Evolutionary conservation across 2,888 invertebrate genomes (phyloP).

Genomic region (Zygothrica quintamaculata): DNA sequence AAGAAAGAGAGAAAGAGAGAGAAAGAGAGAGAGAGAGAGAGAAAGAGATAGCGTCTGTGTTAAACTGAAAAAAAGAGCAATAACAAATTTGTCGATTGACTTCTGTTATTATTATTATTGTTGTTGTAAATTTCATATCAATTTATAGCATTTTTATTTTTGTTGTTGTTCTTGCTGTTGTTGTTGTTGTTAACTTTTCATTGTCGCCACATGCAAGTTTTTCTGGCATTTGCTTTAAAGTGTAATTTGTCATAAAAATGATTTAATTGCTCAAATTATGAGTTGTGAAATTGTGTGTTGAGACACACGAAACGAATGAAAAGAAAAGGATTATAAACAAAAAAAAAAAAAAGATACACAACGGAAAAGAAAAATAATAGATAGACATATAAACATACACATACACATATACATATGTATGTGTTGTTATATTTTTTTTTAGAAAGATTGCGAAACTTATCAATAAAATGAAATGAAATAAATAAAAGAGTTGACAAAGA

Average conservation of each 20-base stretch:
- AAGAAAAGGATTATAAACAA: slow-evolving; percentile 7
- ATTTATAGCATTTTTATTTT: slow-evolving; percentile 58
- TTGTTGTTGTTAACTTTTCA: slow-evolving; percentile 41
- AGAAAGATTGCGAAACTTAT: slow-evolving; percentile 23
- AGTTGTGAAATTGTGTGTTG: slow-evolving; percentile 30
- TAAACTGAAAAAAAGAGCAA: no score
- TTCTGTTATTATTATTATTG: slow-evolving; percentile 44
- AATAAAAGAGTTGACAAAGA: slow-evolving; percentile 12
- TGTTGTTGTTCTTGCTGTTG: slow-evolving; percentile 46
- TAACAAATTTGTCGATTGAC: slow-evolving; percentile 36
- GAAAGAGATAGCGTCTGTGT: slow-evolving; percentile 19
- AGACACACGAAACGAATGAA: slow-evolving; percentile 20
- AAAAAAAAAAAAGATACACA: slow-evolving; percentile 1
- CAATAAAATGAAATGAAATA: slow-evolving; percentile 16
- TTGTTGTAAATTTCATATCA: slow-evolving; percentile 55
- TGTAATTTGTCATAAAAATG: slow-evolving; percentile 51
- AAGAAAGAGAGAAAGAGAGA: not conserved
- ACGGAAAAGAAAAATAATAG: slow-evolving; percentile 7
- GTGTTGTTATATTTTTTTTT: not conserved
- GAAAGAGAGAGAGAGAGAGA: not conserved
- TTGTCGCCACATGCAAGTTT: slow-evolving; percentile 33
- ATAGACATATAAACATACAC: no score
- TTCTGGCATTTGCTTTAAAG: slow-evolving; percentile 26
- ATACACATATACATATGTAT: no score
- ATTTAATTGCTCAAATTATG: slow-evolving; percentile 50